These are phyloP conservation scores for Balaenoptera acutorostrata DNA, from an alignment of 2,113 vertebrate species.

Conservation along the genomic window DNA sequence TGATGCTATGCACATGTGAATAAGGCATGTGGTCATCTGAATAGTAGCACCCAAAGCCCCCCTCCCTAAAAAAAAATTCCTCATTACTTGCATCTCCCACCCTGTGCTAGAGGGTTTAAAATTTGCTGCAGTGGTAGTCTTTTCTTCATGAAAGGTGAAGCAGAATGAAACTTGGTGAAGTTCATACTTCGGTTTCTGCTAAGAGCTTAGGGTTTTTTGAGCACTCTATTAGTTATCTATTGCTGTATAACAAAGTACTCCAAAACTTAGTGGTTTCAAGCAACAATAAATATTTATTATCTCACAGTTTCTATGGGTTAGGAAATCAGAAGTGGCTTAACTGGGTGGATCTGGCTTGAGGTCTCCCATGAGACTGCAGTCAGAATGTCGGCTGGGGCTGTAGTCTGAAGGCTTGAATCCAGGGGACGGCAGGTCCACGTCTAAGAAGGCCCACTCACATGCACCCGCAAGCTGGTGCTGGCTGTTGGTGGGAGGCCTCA, in stretches of 20 bases:
- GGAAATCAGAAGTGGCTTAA: neutral
- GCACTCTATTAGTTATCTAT: neutral
- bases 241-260: neutral
- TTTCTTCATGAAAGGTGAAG: neutral
- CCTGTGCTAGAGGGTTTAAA: neutral
- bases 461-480: neutral
- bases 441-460: accelerated
- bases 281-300: too few species aligned
- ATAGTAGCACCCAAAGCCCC: neutral
- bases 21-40: neutral
- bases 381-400: neutral
- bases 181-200: neutral
- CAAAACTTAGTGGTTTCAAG: neutral
- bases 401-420: neutral
- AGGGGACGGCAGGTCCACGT: accelerated
- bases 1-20: neutral
- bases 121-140: neutral
- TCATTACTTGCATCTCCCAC: neutral
- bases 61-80: neutral
- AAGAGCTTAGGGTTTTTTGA: neutral
- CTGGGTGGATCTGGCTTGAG: neutral
- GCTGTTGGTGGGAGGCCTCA: neutral
- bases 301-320: neutral
- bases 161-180: neutral
- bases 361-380: neutral